Conservation (phyloP, 1,140 invertebrate genomes). For the Polypedilum vanderplanki region DNA sequence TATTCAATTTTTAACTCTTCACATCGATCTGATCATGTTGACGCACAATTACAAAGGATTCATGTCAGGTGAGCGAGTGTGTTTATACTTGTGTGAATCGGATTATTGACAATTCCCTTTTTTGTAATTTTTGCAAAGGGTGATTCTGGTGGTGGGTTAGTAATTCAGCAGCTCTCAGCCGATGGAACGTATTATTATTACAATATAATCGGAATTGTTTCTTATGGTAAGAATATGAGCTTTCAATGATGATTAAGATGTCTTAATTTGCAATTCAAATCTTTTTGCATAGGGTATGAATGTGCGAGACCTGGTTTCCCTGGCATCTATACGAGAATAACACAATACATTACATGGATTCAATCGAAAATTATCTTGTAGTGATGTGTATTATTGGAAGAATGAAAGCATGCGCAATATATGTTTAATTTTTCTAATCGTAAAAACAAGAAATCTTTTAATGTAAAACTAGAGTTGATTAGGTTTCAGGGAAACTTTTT, state of each 20-base stretch:
- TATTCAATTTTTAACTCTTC: background rate
- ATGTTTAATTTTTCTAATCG: background rate
- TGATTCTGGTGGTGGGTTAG: conserved; percentile 64
- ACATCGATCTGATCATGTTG: conserved; percentile 2
- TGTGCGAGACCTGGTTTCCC: conserved; percentile 60
- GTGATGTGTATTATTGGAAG: background rate
- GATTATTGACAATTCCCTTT: background rate
- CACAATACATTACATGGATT: conserved; percentile 43
- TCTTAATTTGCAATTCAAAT: background rate
- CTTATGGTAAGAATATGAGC: conserved; percentile 52
- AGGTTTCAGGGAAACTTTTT: too few relatives aligned
- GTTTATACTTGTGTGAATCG: background rate
- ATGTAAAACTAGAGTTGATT: too few relatives aligned
- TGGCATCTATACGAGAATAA: conserved; percentile 59
- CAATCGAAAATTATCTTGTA: conserved; percentile 33
- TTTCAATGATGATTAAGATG: background rate
- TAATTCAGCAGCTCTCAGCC: conserved; percentile 34
- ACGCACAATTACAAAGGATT: background rate
- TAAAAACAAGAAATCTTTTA: background rate
- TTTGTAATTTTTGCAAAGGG: conserved; percentile 52
- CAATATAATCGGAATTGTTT: conserved; percentile 54
- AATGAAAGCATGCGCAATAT: background rate
- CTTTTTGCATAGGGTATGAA: conserved; percentile 43
- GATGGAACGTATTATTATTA: conserved; percentile 38
- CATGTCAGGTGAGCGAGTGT: conserved; percentile 7